Conservation (phyloP, 1,140 invertebrate genomes). For the Chrysopa pallens region DNA sequence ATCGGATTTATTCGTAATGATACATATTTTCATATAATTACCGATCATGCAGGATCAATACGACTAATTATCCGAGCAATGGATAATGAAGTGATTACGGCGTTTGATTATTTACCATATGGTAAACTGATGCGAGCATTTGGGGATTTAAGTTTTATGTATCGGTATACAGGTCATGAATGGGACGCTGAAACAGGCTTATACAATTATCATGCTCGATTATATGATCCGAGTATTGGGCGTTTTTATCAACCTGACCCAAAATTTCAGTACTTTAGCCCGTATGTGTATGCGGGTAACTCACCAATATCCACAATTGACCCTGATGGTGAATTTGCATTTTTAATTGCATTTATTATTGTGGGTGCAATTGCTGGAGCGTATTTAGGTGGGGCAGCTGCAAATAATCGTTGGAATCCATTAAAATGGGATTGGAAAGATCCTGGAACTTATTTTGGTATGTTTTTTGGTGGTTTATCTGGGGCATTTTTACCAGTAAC, state of each 20-base stretch:
- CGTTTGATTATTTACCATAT: no score
- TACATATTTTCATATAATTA: no score
- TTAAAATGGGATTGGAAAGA: not conserved
- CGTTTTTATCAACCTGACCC: not conserved
- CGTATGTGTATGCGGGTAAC: not conserved
- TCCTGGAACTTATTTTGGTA: not conserved
- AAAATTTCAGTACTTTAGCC: not conserved
- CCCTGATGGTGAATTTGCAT: not conserved
- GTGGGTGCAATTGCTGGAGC: not conserved
- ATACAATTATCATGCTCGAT: not conserved
- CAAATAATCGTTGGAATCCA: not conserved
- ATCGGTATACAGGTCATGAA: no score
- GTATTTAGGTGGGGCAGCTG: not conserved
- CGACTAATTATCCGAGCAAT: no score
- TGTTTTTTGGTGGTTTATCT: not conserved
- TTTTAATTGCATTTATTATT: not conserved
- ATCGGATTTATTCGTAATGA: no score
- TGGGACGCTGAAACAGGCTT: no score
- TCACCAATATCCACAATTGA: not conserved
- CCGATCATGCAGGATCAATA: no score
- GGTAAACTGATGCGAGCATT: no score
- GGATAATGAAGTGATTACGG: no score
- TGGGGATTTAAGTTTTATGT: no score
- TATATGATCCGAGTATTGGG: not conserved
- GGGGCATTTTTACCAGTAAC: not conserved